phyloP scores from a whole-genome alignment of 2,113 vertebrate species.

The Entosphenus tridentatus region DNA sequence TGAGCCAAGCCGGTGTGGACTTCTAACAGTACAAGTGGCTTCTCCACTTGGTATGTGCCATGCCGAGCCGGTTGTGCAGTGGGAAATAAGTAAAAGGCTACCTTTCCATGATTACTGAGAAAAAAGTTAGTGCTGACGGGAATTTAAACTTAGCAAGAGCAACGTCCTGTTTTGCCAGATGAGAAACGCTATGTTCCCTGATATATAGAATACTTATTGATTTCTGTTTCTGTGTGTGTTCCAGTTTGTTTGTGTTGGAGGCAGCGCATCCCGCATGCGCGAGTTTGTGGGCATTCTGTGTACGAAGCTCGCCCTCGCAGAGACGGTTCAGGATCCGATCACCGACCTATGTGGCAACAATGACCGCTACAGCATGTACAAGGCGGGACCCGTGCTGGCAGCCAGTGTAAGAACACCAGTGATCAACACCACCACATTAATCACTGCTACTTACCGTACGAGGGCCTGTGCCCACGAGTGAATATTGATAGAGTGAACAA shows the following conservation, averaged over 20 bases:
- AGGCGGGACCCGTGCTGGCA: constrained; percentile 45
- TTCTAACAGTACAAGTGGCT: too few species aligned
- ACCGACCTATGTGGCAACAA: constrained; percentile 39
- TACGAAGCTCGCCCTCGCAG: constrained; percentile 27
- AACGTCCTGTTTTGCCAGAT: too few species aligned
- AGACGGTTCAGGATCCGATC: constrained; percentile 21
- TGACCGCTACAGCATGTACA: constrained; percentile 49
- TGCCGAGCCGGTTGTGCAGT: too few species aligned
- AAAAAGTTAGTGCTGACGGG: too few species aligned
- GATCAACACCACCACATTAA: not conserved
- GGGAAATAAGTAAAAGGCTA: too few species aligned
- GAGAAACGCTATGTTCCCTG: too few species aligned
- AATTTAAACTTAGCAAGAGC: too few species aligned
- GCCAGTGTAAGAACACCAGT: constrained; percentile 30
- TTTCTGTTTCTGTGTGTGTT: too few species aligned
- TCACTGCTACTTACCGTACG: not conserved
- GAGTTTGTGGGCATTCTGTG: constrained; percentile 43
- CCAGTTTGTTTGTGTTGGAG: constrained; percentile 51
- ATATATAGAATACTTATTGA: too few species aligned
- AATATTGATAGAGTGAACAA: not conserved
- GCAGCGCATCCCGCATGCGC: constrained; percentile 47
- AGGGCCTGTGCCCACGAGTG: not conserved
- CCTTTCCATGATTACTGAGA: too few species aligned
- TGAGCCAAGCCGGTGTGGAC: too few species aligned
- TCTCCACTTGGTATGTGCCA: too few species aligned